Evolutionary conservation across 2,113 vertebrate genomes (phyloP).

Genomic region (Prionailurus viverrinus): DNA sequence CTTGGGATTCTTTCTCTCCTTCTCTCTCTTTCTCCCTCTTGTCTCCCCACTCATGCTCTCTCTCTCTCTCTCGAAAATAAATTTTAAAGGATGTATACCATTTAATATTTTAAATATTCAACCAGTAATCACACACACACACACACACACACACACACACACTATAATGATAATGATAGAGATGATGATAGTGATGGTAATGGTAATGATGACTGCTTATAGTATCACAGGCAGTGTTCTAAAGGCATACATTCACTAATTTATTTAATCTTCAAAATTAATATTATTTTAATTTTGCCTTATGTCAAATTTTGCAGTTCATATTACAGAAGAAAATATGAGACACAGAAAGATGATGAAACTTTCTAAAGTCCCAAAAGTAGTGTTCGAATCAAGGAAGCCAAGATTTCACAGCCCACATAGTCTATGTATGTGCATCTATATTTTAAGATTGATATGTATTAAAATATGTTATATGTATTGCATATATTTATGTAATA

Average conservation of each 20-base stretch:
- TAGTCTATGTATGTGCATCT: neutral
- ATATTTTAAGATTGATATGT: neutral
- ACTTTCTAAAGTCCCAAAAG: neutral
- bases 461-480: too few species aligned
- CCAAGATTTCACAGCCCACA: neutral
- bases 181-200: neutral
- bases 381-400: neutral
- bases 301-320: neutral
- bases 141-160: neutral
- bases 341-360: neutral
- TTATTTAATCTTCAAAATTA: constrained; percentile 10
- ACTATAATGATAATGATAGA: neutral
- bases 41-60: too few species aligned
- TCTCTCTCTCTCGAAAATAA: too few species aligned
- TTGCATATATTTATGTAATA: neutral
- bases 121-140: neutral
- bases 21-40: too few species aligned
- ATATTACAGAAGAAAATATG: neutral
- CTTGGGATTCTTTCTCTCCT: too few species aligned
- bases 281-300: neutral
- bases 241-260: neutral
- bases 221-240: neutral
- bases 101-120: constrained; percentile 24
- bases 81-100: neutral
- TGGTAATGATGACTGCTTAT: neutral